Conservation (phyloP, 2,888 invertebrate species). For the Flexamia atlantica region DNA sequence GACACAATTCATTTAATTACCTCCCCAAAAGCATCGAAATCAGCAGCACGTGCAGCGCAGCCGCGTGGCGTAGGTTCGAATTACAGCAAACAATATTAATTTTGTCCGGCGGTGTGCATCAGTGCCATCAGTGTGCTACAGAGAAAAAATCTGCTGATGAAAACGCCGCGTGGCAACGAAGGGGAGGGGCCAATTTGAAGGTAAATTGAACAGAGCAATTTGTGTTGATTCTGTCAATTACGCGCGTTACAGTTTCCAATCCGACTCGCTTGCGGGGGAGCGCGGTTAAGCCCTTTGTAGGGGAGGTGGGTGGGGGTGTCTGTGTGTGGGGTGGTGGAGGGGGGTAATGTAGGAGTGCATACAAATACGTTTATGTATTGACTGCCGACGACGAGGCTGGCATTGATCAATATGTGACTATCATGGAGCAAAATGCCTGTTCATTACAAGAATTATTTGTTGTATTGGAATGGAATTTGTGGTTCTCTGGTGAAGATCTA, state of each 20-base stretch:
- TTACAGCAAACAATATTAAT: conserved; percentile 57
- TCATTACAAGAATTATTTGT: too few species aligned
- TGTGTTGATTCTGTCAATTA: conserved; percentile 58
- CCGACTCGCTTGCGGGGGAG: conserved; percentile 32
- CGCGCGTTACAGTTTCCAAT: conserved; percentile 43
- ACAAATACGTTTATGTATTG: conserved; percentile 43
- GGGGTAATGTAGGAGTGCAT: not conserved
- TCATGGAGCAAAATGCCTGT: not conserved
- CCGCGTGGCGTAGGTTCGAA: conserved; percentile 33
- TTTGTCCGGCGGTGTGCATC: conserved; percentile 8
- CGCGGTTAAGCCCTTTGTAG: conserved; percentile 7
- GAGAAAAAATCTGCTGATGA: conserved; percentile 31
- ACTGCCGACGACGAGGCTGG: not conserved
- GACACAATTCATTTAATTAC: conserved; percentile 16
- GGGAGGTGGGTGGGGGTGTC: not conserved
- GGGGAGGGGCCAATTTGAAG: conserved; percentile 52
- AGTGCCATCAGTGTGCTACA: not conserved
- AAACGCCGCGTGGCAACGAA: conserved; percentile 34
- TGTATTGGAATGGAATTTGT: too few species aligned
- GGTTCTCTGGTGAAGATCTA: too few species aligned
- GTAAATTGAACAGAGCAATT: conserved; percentile 59
- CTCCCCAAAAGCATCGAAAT: not conserved
- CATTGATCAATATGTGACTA: not conserved
- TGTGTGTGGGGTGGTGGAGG: too few species aligned
- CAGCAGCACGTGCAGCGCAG: not conserved